Evolutionary conservation across 2,113 vertebrate genomes (phyloP).

Genomic region (Acanthisitta chloris): DNA sequence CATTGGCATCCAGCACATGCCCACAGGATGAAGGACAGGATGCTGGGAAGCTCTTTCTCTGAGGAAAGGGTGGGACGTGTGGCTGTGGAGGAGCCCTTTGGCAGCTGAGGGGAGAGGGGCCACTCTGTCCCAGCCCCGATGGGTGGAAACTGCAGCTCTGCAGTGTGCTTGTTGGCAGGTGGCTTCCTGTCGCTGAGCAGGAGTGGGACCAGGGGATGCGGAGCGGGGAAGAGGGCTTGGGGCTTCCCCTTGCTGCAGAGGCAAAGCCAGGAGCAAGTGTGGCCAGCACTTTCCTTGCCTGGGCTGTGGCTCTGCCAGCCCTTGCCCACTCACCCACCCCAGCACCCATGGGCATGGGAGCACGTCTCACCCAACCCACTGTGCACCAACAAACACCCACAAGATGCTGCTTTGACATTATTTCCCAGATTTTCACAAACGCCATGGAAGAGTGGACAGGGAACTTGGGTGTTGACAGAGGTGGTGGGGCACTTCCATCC

Average conservation of each 20-base stretch:
- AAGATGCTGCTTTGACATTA: neutral
- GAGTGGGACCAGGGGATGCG: neutral
- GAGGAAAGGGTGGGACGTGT: neutral
- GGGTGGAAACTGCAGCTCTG: neutral
- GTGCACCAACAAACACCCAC: neutral
- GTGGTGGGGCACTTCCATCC: neutral
- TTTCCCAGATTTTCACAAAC: neutral
- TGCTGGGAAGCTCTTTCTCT: neutral
- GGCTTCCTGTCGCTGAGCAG: neutral
- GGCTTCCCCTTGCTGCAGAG: neutral
- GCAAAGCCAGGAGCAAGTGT: neutral
- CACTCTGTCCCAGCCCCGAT: rapidly evolving
- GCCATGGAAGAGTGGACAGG: neutral
- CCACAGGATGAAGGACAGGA: neutral
- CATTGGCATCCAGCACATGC: rapidly evolving
- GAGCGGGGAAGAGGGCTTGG: neutral
- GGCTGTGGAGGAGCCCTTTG: neutral
- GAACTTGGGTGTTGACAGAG: rapidly evolving
- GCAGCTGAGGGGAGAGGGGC: neutral
- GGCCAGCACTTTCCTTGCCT: neutral
- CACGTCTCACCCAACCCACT: neutral
- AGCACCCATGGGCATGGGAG: neutral
- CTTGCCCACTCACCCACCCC: rapidly evolving
- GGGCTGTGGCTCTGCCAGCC: neutral
- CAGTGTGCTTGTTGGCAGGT: neutral